Evolutionary conservation across 2,113 vertebrate genomes (phyloP).

Genomic region (Xenopus laevis): DNA sequence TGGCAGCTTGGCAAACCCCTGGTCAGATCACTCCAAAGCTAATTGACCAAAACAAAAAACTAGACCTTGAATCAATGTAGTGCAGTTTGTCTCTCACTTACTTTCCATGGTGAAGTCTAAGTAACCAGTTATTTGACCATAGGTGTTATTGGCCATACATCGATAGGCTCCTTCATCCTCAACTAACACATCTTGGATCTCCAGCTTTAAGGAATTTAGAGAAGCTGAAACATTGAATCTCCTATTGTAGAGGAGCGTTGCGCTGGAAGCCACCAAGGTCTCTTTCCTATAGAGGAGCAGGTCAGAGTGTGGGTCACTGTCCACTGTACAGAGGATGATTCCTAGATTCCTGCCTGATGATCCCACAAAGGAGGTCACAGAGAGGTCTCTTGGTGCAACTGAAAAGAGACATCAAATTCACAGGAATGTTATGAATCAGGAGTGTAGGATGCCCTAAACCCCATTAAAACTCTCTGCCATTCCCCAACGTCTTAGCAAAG

Average conservation of each 20-base stretch:
- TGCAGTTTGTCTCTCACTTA: not conserved
- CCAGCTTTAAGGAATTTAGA: slow-evolving; percentile 15
- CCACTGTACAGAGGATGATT: slow-evolving; percentile 12
- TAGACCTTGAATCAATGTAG: too few species aligned
- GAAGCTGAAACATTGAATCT: slow-evolving; percentile 7
- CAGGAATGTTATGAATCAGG: too few species aligned
- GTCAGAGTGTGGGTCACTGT: slow-evolving; percentile 27
- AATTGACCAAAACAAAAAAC: too few species aligned
- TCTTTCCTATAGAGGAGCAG: slow-evolving; percentile 8
- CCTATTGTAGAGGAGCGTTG: not conserved
- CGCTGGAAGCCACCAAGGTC: slow-evolving; percentile 21
- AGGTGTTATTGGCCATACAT: slow-evolving; percentile 24
- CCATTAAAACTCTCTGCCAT: too few species aligned
- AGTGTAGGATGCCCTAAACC: too few species aligned
- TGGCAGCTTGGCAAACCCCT: too few species aligned
- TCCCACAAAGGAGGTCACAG: slow-evolving; percentile 15
- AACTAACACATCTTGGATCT: slow-evolving; percentile 6
- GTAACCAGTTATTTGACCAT: not conserved
- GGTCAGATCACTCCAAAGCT: too few species aligned
- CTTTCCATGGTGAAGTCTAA: slow-evolving; percentile 9
- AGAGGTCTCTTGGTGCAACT: slow-evolving; percentile 28
- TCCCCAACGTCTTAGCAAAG: too few species aligned
- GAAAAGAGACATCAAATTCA: not conserved
- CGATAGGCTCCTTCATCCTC: slow-evolving; percentile 25
- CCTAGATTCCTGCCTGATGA: not conserved